Evolutionary conservation across 2,888 invertebrate species (phyloP).

Genomic region (Chloroclysta siterata): DNA sequence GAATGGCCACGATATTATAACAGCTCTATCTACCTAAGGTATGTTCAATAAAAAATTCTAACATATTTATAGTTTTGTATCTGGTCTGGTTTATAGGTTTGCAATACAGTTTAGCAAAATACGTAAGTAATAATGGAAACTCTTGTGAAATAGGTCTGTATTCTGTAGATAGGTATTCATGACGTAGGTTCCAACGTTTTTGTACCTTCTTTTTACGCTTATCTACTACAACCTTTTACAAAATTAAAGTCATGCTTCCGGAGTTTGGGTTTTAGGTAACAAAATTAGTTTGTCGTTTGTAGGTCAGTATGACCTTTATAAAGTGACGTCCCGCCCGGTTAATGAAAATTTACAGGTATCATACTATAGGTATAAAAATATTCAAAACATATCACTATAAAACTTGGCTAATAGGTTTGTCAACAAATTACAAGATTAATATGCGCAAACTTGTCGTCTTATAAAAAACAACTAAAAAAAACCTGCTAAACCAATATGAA

Average conservation of each 20-base stretch:
- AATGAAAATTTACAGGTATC: no score
- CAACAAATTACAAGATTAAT: neutral
- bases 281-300: neutral
- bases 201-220: neutral
- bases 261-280: neutral
- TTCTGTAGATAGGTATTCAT: no score
- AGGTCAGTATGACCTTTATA: no score
- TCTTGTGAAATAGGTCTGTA: neutral
- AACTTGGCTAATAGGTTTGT: no score
- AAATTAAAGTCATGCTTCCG: slow-evolving; percentile 4
- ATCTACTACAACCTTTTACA: neutral
- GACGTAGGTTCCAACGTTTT: neutral
- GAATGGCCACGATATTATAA: slow-evolving; percentile 23
- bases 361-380: no score
- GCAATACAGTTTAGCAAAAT: slow-evolving; percentile 17
- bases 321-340: no score
- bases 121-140: no score
- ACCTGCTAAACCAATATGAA: neutral
- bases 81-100: no score
- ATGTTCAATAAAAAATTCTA: slow-evolving; percentile 9
- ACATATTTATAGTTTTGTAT: no score
- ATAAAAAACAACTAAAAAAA: neutral
- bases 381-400: no score
- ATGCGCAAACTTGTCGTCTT: slow-evolving; percentile 1
- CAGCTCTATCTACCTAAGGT: slow-evolving; percentile 23